These are phyloP conservation scores for Luehdorfia chinensis DNA, from an alignment of 1,140 invertebrate genomes.

Conservation along the genomic window DNA sequence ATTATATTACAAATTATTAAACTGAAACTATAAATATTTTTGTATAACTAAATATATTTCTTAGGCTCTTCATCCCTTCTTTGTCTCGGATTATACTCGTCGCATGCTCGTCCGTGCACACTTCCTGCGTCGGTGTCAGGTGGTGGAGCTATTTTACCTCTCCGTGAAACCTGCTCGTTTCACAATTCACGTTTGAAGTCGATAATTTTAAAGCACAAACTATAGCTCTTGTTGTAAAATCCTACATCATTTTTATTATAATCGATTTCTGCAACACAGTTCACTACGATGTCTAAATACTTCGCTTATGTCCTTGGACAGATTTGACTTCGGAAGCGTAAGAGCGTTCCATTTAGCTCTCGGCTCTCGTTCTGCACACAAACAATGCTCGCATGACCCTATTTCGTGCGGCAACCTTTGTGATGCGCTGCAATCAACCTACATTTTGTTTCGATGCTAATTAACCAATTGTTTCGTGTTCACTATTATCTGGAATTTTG, in stretches of 20 bases:
- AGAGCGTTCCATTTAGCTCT: constrained; percentile 37
- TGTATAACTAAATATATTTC: too few species aligned
- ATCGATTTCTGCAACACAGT: neutral
- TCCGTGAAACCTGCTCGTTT: constrained; percentile 43
- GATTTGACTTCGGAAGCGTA: constrained; percentile 39
- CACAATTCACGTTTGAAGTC: constrained; percentile 66
- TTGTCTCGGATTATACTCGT: too few species aligned
- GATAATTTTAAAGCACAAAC: constrained; percentile 50
- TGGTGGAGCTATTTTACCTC: constrained; percentile 59
- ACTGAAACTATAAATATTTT: too few species aligned
- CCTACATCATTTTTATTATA: too few species aligned
- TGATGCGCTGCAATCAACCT: constrained; percentile 45
- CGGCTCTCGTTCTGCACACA: constrained; percentile 38
- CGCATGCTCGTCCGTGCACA: constrained; percentile 38
- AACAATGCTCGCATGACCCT: constrained; percentile 54
- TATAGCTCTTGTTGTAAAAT: too few species aligned
- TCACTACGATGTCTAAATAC: constrained; percentile 6
- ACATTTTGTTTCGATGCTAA: constrained; percentile 44
- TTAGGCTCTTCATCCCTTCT: too few species aligned
- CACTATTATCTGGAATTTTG: too few species aligned
- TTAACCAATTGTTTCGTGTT: constrained; percentile 23
- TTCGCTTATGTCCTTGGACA: constrained; percentile 35
- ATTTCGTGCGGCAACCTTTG: constrained; percentile 40
- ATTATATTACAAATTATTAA: too few species aligned
- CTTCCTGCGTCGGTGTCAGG: constrained; percentile 59